A percentile compares a stretch with the other conserved stretches of the same genome.
Conservation (phyloP, 2,113 vertebrate genomes). For the Bambusicola thoracicus region DNA sequence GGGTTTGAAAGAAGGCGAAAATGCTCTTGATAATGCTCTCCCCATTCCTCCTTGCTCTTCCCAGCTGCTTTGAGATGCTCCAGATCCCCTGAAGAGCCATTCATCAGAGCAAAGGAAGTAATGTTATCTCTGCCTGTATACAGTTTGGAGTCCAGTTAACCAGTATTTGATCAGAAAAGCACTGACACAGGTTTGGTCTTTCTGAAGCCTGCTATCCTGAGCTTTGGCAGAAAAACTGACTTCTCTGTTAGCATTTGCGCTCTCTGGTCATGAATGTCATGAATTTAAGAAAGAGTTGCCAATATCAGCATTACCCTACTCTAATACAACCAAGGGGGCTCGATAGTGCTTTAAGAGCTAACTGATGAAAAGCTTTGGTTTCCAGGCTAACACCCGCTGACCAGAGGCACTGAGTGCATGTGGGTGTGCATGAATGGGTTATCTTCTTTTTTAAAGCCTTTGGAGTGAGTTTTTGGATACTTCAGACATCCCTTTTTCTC, state of each 20-base stretch:
- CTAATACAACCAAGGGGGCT: conserved; percentile 7
- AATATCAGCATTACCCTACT: conserved; percentile 26
- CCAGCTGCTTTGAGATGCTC: background rate
- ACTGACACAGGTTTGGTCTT: background rate
- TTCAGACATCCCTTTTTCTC: conserved; percentile 68
- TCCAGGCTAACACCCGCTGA: background rate
- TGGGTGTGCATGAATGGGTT: background rate
- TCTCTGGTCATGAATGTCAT: background rate
- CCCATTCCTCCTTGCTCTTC: background rate
- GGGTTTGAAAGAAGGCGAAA: background rate
- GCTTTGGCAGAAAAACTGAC: background rate
- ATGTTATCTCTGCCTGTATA: background rate
- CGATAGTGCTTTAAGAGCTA: conserved; percentile 44
- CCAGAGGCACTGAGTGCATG: background rate
- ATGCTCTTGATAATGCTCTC: fast-evolving
- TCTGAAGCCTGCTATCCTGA: background rate
- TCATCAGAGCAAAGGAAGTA: background rate
- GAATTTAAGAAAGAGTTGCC: conserved; percentile 33
- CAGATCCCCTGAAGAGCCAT: background rate
- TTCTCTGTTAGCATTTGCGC: background rate
- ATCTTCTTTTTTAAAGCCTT: conserved; percentile 57
- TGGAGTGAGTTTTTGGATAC: conserved; percentile 68
- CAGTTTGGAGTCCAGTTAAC: background rate
- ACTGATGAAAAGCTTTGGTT: conserved; percentile 48
- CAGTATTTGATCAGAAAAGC: background rate